These are phyloP conservation scores for Caranx melampygus DNA, from an alignment of 2,113 vertebrate species.

Conservation along the genomic window DNA sequence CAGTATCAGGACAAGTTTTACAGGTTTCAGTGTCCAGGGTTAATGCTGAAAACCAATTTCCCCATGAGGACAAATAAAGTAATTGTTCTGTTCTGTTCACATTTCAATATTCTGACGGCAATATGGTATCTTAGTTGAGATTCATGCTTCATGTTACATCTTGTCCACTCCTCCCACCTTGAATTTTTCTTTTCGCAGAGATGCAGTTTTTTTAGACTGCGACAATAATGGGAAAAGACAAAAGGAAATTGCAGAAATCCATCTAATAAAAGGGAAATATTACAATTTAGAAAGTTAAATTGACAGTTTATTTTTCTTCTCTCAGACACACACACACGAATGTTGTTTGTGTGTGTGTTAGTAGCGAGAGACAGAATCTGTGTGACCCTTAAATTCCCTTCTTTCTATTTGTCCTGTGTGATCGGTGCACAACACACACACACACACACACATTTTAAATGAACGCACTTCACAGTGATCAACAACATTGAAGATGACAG, in stretches of 20 bases:
- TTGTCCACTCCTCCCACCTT: neutral
- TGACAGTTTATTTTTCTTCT: conserved; percentile 42
- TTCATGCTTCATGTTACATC: neutral
- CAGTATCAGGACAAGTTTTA: neutral
- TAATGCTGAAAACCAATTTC: too few species aligned
- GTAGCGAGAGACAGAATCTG: too few species aligned
- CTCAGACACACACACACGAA: conserved; percentile 31
- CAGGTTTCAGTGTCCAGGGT: too few species aligned
- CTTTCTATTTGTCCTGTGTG: conserved; percentile 41
- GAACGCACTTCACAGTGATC: conserved; percentile 34
- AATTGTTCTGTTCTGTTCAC: too few species aligned
- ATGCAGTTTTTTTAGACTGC: neutral
- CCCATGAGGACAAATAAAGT: too few species aligned
- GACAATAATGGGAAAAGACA: conserved; percentile 56
- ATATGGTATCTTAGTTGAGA: neutral
- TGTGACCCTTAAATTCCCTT: conserved; percentile 53
- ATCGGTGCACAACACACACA: conserved; percentile 27
- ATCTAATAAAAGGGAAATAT: conserved; percentile 51
- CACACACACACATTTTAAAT: conserved; percentile 29
- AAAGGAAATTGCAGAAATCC: conserved; percentile 58
- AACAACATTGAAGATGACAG: conserved; percentile 53
- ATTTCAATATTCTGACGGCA: neutral
- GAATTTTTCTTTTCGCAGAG: neutral
- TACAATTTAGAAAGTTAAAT: conserved; percentile 52
- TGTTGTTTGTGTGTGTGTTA: conserved; percentile 25